Evolutionary conservation across 1,140 invertebrate genomes (phyloP).

Genomic region (Apis mellifera): Amel_HAv3.1 CM009943.2:9443001-9443500

Average conservation of each 20-base stretch:
- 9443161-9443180: constrained; percentile 53
- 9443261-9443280: constrained; percentile 49
- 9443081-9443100: neutral
- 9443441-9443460: too few species aligned
- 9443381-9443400: too few species aligned
- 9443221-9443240: constrained; percentile 8
- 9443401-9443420: too few species aligned
- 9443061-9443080: neutral
- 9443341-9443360: too few species aligned
- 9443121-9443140: constrained; percentile 67
- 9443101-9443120: constrained; percentile 18
- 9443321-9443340: too few species aligned
- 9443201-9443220: too few species aligned
- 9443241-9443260: constrained; percentile 44
- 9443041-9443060: neutral
- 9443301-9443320: too few species aligned
- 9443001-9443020: constrained; percentile 18
- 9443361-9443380: too few species aligned
- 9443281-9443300: neutral
- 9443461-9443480: too few species aligned
- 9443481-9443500: too few species aligned
- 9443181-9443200: neutral
- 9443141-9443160: constrained; percentile 54
- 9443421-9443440: too few species aligned
- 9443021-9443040: constrained; percentile 38